phyloP scores from a whole-genome alignment of 2,113 vertebrate species.

The Mystacornis crossleyi region DNA sequence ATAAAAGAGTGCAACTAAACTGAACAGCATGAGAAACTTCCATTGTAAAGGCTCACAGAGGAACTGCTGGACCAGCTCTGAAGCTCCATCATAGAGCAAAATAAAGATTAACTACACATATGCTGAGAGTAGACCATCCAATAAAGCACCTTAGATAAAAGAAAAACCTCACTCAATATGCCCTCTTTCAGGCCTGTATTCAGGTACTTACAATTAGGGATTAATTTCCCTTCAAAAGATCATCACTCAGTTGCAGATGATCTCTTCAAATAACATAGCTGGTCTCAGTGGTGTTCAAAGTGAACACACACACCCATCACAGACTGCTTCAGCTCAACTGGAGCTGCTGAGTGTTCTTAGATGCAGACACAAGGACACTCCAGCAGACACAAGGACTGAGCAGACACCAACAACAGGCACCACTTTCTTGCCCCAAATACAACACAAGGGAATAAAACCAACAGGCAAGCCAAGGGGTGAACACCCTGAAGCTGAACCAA shows the following conservation, averaged over 20 bases:
- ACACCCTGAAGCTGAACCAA: neutral
- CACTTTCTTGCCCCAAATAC: neutral
- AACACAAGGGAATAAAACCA: neutral
- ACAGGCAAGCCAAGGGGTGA: fast-evolving
- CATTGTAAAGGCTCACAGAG: neutral
- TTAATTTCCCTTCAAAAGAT: neutral
- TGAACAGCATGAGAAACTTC: neutral
- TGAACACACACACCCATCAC: neutral
- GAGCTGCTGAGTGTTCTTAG: neutral
- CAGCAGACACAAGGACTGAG: neutral
- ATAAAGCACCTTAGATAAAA: neutral
- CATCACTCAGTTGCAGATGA: neutral
- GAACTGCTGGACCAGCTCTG: neutral
- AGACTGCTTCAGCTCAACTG: neutral
- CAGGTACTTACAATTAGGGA: neutral
- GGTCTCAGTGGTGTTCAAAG: neutral
- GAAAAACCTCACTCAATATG: neutral
- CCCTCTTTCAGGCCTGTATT: neutral
- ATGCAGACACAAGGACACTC: neutral
- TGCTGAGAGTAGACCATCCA: neutral
- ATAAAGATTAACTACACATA: neutral
- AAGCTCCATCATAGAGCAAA: neutral
- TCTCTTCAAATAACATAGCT: neutral
- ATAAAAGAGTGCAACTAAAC: neutral
- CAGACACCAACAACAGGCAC: neutral